Conservation (phyloP, 2,888 invertebrate species). For the Parelbella ahira region DNA sequence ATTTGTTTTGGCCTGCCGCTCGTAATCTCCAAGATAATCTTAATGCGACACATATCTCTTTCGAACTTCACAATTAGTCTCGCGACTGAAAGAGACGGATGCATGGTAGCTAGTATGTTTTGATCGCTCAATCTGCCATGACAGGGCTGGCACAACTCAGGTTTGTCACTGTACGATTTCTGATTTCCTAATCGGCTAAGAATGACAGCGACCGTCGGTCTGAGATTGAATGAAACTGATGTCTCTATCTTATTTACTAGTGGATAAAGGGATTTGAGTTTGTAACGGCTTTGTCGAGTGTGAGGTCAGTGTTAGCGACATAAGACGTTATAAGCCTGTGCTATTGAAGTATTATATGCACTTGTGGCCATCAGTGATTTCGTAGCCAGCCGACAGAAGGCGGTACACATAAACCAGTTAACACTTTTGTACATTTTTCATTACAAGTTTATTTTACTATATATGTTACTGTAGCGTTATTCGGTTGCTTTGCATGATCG, state of each 20-base stretch:
- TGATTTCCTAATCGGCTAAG: slow-evolving; percentile 59
- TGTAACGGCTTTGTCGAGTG: slow-evolving; percentile 13
- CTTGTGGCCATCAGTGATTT: too few species aligned
- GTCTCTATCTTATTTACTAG: slow-evolving; percentile 27
- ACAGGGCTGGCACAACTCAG: slow-evolving; percentile 40
- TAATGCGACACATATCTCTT: slow-evolving; percentile 56
- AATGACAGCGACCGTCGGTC: slow-evolving; percentile 53
- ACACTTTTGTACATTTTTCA: too few species aligned
- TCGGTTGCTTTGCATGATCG: too few species aligned
- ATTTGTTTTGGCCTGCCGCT: slow-evolving; percentile 65
- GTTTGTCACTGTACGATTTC: slow-evolving; percentile 51
- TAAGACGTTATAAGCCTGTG: too few species aligned
- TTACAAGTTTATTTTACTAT: too few species aligned
- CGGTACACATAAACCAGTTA: too few species aligned
- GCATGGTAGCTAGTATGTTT: slow-evolving; percentile 46
- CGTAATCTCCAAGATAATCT: slow-evolving; percentile 57
- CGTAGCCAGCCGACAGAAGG: too few species aligned
- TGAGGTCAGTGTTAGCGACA: too few species aligned
- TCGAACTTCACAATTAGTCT: too few species aligned
- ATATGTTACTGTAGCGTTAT: too few species aligned
- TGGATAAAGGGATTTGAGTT: slow-evolving; percentile 23
- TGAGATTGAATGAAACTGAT: slow-evolving; percentile 37
- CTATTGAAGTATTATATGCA: too few species aligned
- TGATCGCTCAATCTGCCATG: slow-evolving; percentile 61
- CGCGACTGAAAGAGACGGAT: slow-evolving; percentile 44